phyloP scores from a whole-genome alignment of 2,888 invertebrate genomes.

The Mongoloraphidia duomilia region DNA sequence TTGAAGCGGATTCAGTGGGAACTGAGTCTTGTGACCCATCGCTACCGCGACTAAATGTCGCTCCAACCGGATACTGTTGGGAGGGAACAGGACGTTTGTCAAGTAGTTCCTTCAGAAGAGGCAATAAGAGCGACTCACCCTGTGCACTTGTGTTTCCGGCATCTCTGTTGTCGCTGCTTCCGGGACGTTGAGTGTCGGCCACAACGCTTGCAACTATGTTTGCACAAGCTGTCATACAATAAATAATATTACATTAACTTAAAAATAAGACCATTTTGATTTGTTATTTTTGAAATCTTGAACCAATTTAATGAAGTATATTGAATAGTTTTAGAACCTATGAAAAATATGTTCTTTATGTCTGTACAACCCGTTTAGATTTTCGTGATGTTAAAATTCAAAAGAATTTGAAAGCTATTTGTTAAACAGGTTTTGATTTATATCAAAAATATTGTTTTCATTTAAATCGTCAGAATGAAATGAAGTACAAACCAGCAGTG shows the following conservation, averaged over 20 bases:
- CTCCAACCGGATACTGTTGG: slow-evolving; percentile 6
- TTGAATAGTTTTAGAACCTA: too few species aligned
- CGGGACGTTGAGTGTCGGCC: slow-evolving; percentile 21
- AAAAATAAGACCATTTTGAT: too few species aligned
- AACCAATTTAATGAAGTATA: too few species aligned
- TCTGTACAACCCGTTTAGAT: too few species aligned
- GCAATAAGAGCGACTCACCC: slow-evolving; percentile 64
- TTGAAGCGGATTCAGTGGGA: slow-evolving; percentile 26
- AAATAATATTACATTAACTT: neutral
- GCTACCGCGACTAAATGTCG: slow-evolving; percentile 15
- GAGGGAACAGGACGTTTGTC: slow-evolving; percentile 21
- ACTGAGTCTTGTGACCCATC: slow-evolving; percentile 16
- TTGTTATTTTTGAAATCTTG: too few species aligned
- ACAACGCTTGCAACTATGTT: slow-evolving; percentile 35
- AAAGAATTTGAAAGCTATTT: too few species aligned
- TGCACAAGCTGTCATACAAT: slow-evolving; percentile 31
- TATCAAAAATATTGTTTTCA: too few species aligned
- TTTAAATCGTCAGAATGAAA: too few species aligned
- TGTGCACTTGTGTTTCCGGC: slow-evolving; percentile 26
- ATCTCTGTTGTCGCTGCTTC: slow-evolving; percentile 8
- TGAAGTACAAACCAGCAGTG: too few species aligned
- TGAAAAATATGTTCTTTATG: too few species aligned
- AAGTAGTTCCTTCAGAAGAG: slow-evolving; percentile 51
- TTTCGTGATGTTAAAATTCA: too few species aligned
- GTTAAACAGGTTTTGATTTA: too few species aligned